Conservation (phyloP, 2,888 invertebrate genomes). For the Leucophora obtusa region DNA sequence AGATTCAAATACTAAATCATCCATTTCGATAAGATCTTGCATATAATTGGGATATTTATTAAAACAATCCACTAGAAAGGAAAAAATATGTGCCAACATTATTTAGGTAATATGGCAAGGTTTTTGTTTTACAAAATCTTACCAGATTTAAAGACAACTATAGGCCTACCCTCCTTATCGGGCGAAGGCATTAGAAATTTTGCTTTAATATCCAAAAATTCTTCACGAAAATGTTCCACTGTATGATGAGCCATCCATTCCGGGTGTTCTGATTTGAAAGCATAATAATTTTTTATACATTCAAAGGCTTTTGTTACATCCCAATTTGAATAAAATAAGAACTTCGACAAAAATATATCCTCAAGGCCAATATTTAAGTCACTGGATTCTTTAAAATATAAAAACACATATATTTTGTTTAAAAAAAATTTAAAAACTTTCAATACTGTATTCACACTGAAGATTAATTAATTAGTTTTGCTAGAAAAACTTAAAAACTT, state of each 20-base stretch:
- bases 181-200: conserved; percentile 74
- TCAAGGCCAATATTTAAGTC: conserved; percentile 72
- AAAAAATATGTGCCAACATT: not conserved
- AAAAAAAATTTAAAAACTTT: too few species aligned
- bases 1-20: conserved; percentile 76
- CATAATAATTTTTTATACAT: conserved; percentile 72
- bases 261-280: conserved; percentile 73
- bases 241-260: conserved; percentile 73
- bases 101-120: not conserved
- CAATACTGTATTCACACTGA: too few species aligned
- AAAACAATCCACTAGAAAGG: conserved; percentile 71
- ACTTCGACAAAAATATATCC: conserved; percentile 72
- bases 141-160: conserved; percentile 71
- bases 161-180: conserved; percentile 73
- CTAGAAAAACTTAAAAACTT: too few species aligned
- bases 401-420: conserved; percentile 7
- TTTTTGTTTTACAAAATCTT: conserved; percentile 1
- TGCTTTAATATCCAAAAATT: conserved; percentile 71
- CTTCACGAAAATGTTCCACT: conserved; percentile 71
- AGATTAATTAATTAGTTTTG: too few species aligned
- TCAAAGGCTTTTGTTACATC: conserved; percentile 71
- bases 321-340: conserved; percentile 71
- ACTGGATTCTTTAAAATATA: not conserved
- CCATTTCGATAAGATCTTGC: conserved; percentile 74
- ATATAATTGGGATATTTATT: conserved; percentile 74